Percentiles rank a stretch among this genome's conserved stretches.
Conservation (phyloP, 2,797 vertebrate species). For the Ambastaia sidthimunki region DNA sequence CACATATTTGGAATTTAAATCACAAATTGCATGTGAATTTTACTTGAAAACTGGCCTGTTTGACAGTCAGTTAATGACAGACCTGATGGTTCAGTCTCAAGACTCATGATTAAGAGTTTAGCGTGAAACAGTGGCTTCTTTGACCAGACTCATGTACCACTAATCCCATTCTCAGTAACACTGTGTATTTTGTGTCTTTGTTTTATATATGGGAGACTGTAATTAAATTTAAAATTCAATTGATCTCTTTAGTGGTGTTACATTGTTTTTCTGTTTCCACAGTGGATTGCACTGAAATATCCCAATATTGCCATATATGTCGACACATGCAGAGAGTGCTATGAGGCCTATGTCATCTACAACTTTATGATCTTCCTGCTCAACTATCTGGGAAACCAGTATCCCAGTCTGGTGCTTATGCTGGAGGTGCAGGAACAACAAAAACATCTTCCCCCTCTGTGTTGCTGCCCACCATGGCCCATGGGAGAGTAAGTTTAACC, state of each 20-base stretch:
- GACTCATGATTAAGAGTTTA: slow-evolving; percentile 9
- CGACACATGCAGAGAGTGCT: slow-evolving; percentile 98
- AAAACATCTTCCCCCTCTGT: slow-evolving; percentile 93
- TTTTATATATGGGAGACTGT: not conserved
- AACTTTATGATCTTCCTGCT: slow-evolving; percentile 99
- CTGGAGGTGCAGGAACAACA: slow-evolving; percentile 97
- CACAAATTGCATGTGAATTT: not conserved
- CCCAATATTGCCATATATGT: slow-evolving; percentile 95
- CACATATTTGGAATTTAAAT: slow-evolving; percentile 11
- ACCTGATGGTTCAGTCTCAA: slow-evolving; percentile 13
- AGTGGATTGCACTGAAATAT: slow-evolving; percentile 98
- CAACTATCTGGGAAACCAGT: slow-evolving; percentile 93
- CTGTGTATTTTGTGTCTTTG: not conserved
- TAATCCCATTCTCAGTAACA: slow-evolving; percentile 12
- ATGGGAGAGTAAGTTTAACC: slow-evolving; percentile 97
- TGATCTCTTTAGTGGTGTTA: not conserved
- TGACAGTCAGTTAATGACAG: slow-evolving; percentile 12
- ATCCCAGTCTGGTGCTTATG: slow-evolving; percentile 92
- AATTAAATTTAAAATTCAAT: not conserved
- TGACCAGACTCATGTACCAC: slow-evolving; percentile 9
- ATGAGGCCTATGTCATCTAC: slow-evolving; percentile 99
- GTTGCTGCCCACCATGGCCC: slow-evolving; percentile 94
- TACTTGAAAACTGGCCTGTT: not conserved
- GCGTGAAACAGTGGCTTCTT: not conserved
- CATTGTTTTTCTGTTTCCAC: slow-evolving; percentile 19